A percentile compares a stretch with the other conserved stretches of the same genome.
phyloP scores from a whole-genome alignment of 1,140 invertebrate genomes.

The Dendrolimus kikuchii region DNA sequence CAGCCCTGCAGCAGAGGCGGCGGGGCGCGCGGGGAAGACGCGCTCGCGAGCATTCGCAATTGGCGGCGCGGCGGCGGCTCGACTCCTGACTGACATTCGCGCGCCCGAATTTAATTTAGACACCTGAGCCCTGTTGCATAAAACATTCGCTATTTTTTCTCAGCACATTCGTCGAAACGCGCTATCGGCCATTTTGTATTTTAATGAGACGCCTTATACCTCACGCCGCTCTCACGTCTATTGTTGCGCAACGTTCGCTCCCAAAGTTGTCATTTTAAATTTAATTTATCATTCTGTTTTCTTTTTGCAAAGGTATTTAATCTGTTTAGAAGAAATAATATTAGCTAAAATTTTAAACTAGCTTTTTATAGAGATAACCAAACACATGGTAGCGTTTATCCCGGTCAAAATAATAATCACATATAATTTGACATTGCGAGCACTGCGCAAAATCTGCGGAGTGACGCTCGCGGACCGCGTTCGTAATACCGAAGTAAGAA shows the following conservation, averaged over 20 bases:
- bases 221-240: constrained; percentile 1
- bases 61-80: constrained; percentile 8
- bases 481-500: no score
- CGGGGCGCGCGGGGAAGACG: neutral
- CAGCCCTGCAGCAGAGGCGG: constrained; percentile 2
- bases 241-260: neutral
- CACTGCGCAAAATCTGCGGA: no score
- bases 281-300: no score
- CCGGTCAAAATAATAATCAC: no score
- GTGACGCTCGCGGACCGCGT: no score
- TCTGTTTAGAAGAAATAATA: no score
- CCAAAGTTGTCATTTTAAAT: neutral
- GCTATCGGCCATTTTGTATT: constrained; percentile 18
- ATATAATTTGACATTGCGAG: no score
- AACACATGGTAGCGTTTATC: no score
- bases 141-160: constrained; percentile 18
- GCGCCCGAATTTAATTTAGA: constrained; percentile 22
- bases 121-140: constrained; percentile 23
- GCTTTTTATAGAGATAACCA: no score
- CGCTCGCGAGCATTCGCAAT: constrained; percentile 4
- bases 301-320: no score
- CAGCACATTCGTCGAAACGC: constrained; percentile 16
- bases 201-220: constrained; percentile 17
- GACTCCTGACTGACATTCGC: constrained; percentile 18
- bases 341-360: no score